A percentile compares a stretch with the other conserved stretches of the same genome.
Conservation (phyloP, 2,113 vertebrate genomes). For the Pelusios castaneus region DNA sequence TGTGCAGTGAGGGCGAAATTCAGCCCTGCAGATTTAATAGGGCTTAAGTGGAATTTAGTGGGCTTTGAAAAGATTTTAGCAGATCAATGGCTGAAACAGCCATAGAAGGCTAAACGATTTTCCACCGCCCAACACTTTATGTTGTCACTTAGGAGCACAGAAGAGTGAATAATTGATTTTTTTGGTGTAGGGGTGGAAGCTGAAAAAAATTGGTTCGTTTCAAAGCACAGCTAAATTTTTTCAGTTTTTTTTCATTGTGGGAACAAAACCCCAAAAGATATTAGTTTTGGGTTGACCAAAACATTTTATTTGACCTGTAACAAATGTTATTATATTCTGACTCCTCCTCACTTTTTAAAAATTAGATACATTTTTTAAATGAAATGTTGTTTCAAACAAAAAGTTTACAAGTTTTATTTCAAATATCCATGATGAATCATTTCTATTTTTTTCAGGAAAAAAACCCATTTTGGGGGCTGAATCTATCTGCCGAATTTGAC, state of each 20-base stretch:
- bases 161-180: neutral
- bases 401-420: neutral
- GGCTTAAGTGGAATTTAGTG: neutral
- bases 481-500: neutral
- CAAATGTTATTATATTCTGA: neutral
- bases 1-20: neutral
- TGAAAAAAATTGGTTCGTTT: neutral
- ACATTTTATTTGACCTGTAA: neutral
- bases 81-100: neutral
- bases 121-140: neutral
- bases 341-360: neutral
- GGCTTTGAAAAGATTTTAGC: neutral
- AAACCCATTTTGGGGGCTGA: neutral
- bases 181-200: neutral
- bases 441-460: neutral
- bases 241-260: neutral
- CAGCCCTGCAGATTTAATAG: neutral
- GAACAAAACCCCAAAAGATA: neutral
- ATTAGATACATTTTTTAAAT: neutral
- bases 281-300: neutral
- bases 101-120: neutral
- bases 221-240: neutral
- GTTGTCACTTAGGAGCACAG: neutral
- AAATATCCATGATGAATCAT: neutral
- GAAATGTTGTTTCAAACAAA: neutral